Base-by-base conservation (phyloP, 1,140 invertebrate genomes). In the Bombus huntii region DNA sequence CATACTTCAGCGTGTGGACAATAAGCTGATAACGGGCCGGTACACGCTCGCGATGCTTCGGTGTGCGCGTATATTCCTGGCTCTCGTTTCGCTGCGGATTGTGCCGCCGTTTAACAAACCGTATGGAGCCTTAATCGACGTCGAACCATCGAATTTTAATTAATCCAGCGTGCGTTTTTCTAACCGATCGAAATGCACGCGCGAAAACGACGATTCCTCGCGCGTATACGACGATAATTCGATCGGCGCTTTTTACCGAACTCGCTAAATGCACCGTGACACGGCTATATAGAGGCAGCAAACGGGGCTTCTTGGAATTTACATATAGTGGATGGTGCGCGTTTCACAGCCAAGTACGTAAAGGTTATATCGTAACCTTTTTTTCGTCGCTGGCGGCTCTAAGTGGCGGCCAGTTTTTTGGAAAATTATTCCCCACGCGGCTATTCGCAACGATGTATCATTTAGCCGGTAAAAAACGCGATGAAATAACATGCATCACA, bases 21-120 rank as follows among this genome's bases (percentile, higher is more conserved):
- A 83, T 83, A 70, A 83, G 82, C 74, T 70, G 82, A 83, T 83
- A 83, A 83, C 74, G 81, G 72, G 59, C 53, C 25, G 15, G 62
- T 66, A 77, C 62, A 77, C 25, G 65, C 47, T 53, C 62, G 37
- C 65, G 22, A 77, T n/a, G 34, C 65, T 28, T 57, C 44, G 22
- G 0, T n/a, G 73, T 62, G 10, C 59, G 66, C 65, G 74, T 31
- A 71, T 68, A 83, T 75, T 57, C 10, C 28, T 22, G 42, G 6
- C 28, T 37, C 22, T 74, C 57, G 2, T 66, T 47, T 12, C 81
- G 59, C 10, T 3, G 3, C 39, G 22, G 22, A 65, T 62, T 47
- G 71, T 3, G 4, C 47, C 44, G 39, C 10, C 62, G 28, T 78
- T 59, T 83, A 25, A 47, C 42, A 28, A 73, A 74, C 80, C 28